A percentile compares a stretch with the other conserved stretches of the same genome.
These are phyloP conservation scores for Dioctria linearis DNA, from an alignment of 2,888 invertebrate species.

Conservation along the genomic window DNA sequence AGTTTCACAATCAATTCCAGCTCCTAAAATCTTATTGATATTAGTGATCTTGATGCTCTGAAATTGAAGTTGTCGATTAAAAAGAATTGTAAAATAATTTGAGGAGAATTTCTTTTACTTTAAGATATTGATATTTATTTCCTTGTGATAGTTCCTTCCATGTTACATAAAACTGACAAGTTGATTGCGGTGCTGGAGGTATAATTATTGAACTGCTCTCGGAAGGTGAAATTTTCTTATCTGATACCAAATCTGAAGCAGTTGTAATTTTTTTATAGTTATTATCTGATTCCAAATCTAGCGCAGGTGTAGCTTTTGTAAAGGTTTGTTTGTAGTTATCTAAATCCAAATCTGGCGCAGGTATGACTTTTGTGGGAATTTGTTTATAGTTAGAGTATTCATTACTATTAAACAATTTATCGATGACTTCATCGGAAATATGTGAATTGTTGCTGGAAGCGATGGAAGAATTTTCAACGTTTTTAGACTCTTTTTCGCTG, in stretches of 20 bases:
- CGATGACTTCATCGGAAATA: slow-evolving; percentile 69
- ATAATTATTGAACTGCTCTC: slow-evolving; percentile 54
- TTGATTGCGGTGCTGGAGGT: slow-evolving; percentile 65
- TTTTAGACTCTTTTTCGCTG: slow-evolving; percentile 61
- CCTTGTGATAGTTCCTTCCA: slow-evolving; percentile 67
- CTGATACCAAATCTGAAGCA: neutral
- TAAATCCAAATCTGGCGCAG: slow-evolving; percentile 1
- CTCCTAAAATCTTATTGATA: slow-evolving; percentile 68
- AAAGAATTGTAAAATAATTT: slow-evolving; percentile 8
- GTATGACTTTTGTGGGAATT: slow-evolving; percentile 62
- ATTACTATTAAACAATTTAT: slow-evolving; percentile 69
- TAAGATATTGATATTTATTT: slow-evolving; percentile 68
- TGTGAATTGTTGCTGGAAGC: slow-evolving; percentile 60
- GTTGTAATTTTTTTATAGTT: neutral
- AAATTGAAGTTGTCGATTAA: slow-evolving; percentile 22
- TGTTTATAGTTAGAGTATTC: slow-evolving; percentile 66
- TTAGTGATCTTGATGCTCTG: slow-evolving; percentile 65
- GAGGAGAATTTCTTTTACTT: slow-evolving; percentile 59
- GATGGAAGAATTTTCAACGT: slow-evolving; percentile 61
- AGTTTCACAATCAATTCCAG: slow-evolving; percentile 68
- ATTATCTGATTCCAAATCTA: neutral
- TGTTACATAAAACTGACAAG: slow-evolving; percentile 68
- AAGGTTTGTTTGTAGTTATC: neutral
- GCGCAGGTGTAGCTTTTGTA: neutral
- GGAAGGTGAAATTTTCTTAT: slow-evolving; percentile 57